Conservation (phyloP, 2,797 vertebrate genomes). For the Platalea minor region DNA sequence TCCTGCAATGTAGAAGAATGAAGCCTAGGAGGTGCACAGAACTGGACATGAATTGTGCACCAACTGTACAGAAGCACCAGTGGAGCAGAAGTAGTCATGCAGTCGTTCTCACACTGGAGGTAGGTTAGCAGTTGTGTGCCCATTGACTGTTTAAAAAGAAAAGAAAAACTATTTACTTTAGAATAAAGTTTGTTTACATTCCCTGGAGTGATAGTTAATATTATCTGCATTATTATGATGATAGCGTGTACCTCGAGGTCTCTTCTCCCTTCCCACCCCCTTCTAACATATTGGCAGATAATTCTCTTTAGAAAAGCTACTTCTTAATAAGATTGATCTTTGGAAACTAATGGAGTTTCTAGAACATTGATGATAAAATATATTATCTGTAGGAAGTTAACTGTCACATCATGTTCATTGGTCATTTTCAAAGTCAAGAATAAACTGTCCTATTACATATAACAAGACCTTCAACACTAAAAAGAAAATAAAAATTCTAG, state of each 20-base stretch:
- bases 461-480: background rate
- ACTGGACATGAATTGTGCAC: background rate
- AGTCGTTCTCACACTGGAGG: background rate
- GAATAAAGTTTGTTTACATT: background rate
- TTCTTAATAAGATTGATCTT: background rate
- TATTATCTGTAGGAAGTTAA: background rate
- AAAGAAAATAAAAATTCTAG: background rate
- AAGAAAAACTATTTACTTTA: background rate
- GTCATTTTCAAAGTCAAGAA: background rate
- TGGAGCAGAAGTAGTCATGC: background rate
- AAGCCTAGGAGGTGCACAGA: background rate
- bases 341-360: background rate
- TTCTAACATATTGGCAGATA: background rate
- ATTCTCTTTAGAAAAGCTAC: background rate
- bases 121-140: background rate
- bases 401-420: background rate
- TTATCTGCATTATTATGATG: background rate
- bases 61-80: background rate
- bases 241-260: background rate
- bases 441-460: background rate
- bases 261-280: background rate
- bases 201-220: background rate
- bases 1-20: background rate
- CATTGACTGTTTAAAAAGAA: background rate
- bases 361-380: background rate